Percentiles rank a stretch among this genome's conserved stretches.
phyloP scores from a whole-genome alignment of 2,888 invertebrate genomes.

The Drosophila dives region DNA sequence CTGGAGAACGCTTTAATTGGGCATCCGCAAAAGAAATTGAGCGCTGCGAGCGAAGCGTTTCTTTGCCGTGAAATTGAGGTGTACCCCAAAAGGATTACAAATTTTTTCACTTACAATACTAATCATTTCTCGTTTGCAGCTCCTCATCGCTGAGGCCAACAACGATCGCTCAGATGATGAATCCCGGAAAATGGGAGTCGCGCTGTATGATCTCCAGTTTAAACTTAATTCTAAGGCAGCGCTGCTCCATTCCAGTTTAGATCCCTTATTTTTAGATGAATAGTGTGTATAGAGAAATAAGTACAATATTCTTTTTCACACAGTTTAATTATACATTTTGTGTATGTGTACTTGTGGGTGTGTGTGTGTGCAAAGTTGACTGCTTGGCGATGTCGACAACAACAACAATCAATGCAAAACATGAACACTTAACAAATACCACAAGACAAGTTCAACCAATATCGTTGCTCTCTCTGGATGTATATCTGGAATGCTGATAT shows the following conservation, averaged over 20 bases:
- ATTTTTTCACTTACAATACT: not conserved
- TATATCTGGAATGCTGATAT: slow-evolving; percentile 36
- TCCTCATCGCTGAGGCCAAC: slow-evolving; percentile 77
- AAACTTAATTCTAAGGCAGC: slow-evolving; percentile 32
- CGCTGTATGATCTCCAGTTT: slow-evolving; percentile 34
- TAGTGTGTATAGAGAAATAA: not conserved
- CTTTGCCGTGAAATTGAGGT: slow-evolving; percentile 79
- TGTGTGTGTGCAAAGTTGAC: slow-evolving; percentile 35
- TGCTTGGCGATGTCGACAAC: slow-evolving; percentile 39
- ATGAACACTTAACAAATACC: slow-evolving; percentile 55
- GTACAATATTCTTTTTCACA: slow-evolving; percentile 64
- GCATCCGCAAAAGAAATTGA: slow-evolving; percentile 74
- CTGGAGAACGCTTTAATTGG: slow-evolving; percentile 81
- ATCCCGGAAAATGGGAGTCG: slow-evolving; percentile 52
- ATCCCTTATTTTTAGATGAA: slow-evolving; percentile 58
- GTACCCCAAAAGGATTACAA: not conserved
- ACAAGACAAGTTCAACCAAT: slow-evolving; percentile 54
- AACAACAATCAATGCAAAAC: slow-evolving; percentile 56
- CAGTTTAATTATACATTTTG: slow-evolving; percentile 79
- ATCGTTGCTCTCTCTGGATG: slow-evolving; percentile 38
- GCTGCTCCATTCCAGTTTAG: slow-evolving; percentile 51
- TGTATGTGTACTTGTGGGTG: slow-evolving; percentile 14
- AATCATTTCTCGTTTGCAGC: slow-evolving; percentile 39
- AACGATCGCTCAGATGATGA: slow-evolving; percentile 61
- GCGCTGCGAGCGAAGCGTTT: slow-evolving; percentile 67